A percentile compares a stretch with the other conserved stretches of the same genome.
phyloP scores from a whole-genome alignment of 2,797 vertebrate genomes.

The Tapirus indicus region DNA sequence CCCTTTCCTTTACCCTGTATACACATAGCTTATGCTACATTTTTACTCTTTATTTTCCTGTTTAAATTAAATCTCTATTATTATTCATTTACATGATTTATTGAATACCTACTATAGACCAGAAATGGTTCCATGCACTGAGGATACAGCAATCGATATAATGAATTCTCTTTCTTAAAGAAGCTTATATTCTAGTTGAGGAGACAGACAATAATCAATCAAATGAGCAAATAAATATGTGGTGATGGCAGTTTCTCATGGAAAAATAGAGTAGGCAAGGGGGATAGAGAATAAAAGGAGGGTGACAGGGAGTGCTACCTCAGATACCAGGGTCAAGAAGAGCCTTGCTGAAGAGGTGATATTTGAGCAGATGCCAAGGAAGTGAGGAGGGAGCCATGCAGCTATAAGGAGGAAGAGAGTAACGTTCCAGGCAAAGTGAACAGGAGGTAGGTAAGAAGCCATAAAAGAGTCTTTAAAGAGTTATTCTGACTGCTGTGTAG shows the following conservation, averaged over 20 bases:
- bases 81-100: not conserved
- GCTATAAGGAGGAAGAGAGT: not conserved
- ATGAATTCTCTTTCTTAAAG: not conserved
- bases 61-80: not conserved
- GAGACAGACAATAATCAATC: not conserved
- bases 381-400: not conserved
- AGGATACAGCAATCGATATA: not conserved
- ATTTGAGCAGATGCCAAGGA: not conserved
- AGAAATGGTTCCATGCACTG: constrained; percentile 7
- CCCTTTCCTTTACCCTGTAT: not conserved
- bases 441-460: not conserved
- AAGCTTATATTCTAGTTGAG: constrained; percentile 39
- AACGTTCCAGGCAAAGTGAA: not conserved
- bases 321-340: not conserved
- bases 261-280: not conserved
- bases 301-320: not conserved
- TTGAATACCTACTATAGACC: not conserved
- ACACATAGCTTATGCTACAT: not conserved
- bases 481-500: not conserved
- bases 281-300: not conserved
- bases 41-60: not conserved
- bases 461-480: not conserved
- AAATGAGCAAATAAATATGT: not conserved
- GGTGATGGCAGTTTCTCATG: not conserved
- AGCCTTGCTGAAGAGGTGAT: not conserved